Conservation (phyloP, 2,797 vertebrate genomes). For the Lepilemur septentrionalis region DNA sequence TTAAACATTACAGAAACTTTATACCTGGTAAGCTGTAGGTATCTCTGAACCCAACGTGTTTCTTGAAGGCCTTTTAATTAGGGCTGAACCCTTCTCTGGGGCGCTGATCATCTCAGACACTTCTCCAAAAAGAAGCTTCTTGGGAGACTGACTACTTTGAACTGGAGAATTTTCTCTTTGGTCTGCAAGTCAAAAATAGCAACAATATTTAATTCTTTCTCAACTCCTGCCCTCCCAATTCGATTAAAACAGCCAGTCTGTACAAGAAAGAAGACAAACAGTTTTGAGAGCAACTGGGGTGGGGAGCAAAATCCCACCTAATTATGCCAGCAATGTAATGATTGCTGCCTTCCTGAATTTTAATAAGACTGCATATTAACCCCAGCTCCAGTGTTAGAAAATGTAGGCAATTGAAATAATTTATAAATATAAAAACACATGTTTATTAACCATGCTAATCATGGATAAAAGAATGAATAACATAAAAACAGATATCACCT, state of each 20-base stretch:
- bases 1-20: not conserved
- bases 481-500: not conserved
- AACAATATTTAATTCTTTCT: not conserved
- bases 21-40: conserved; percentile 88
- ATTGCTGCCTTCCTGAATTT: not conserved
- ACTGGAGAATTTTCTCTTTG: conserved; percentile 63
- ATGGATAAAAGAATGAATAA: not conserved
- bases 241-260: not conserved
- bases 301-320: not conserved
- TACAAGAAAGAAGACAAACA: not conserved
- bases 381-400: not conserved
- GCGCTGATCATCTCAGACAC: conserved; percentile 80
- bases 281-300: not conserved
- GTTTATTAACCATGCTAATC: not conserved
- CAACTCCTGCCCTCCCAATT: not conserved
- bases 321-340: not conserved
- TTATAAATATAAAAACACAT: not conserved
- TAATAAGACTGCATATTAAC: not conserved
- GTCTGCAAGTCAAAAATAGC: conserved; percentile 61
- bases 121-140: conserved; percentile 94
- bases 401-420: not conserved
- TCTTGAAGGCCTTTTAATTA: conserved; percentile 77
- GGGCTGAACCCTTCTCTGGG: conserved; percentile 67
- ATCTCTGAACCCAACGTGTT: conserved; percentile 75
- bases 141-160: conserved; percentile 87